These are phyloP conservation scores for Anadara kagoshimensis DNA, from an alignment of 1,140 invertebrate species.

Conservation along the genomic window DNA sequence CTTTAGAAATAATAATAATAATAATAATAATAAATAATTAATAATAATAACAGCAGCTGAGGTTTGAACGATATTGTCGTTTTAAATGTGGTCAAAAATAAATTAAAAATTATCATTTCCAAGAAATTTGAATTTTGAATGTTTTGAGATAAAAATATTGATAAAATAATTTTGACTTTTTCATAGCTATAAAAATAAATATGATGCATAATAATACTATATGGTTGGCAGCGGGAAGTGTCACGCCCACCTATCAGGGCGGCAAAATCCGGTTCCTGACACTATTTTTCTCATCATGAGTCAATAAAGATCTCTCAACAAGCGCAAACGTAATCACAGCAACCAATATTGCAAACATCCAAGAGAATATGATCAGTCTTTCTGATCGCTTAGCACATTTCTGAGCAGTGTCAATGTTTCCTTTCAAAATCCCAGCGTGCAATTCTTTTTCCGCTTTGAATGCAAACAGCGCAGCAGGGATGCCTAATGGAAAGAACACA, in stretches of 20 bases:
- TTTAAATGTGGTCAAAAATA: no score
- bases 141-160: no score
- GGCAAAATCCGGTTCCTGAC: slow-evolving; percentile 12
- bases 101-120: no score
- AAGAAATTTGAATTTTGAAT: no score
- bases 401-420: slow-evolving; percentile 56
- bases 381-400: slow-evolving; percentile 52
- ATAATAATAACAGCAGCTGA: no score
- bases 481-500: slow-evolving; percentile 60
- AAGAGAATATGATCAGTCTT: slow-evolving; percentile 53
- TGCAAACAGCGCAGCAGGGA: slow-evolving; percentile 54
- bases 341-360: slow-evolving; percentile 43
- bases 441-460: slow-evolving; percentile 52
- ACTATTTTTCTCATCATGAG: slow-evolving; percentile 5
- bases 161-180: no score
- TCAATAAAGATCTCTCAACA: slow-evolving; percentile 29
- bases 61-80: no score
- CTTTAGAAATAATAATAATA: no score
- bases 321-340: slow-evolving; percentile 44
- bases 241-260: not conserved
- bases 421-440: slow-evolving; percentile 52
- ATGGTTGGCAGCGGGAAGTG: no score
- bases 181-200: no score
- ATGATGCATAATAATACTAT: no score
- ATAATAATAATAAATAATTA: no score